Percentiles rank a stretch among this genome's conserved stretches.
These are phyloP conservation scores for Psittacara wagleri DNA, from an alignment of 2,113 vertebrate genomes.

Conservation along the genomic window DNA sequence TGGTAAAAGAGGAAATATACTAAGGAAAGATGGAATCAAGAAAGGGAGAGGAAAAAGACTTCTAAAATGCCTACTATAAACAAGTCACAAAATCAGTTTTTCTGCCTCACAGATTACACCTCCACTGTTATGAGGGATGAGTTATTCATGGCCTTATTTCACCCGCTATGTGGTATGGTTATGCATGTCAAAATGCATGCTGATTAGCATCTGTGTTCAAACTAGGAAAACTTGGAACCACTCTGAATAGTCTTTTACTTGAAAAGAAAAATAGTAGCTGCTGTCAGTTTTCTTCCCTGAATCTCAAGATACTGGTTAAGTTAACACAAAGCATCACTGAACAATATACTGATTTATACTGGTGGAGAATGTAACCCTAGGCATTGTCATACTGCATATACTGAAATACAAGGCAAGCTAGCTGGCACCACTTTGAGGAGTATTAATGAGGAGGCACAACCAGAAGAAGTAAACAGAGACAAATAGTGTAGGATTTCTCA, in stretches of 20 bases:
- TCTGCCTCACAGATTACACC: neutral
- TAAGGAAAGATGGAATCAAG: neutral
- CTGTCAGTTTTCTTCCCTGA: neutral
- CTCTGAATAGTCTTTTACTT: neutral
- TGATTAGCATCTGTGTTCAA: neutral
- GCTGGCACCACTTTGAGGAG: neutral
- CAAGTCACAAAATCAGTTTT: neutral
- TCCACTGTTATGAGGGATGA: neutral
- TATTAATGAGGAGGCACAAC: neutral
- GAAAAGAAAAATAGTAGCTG: neutral
- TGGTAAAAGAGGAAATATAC: neutral
- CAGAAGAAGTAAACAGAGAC: neutral
- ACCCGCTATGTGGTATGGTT: neutral
- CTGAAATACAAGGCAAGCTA: neutral
- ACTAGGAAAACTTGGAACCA: neutral
- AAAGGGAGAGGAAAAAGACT: neutral
- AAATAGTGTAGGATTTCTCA: conserved; percentile 4
- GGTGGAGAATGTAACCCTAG: neutral
- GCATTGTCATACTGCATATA: neutral
- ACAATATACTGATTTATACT: neutral
- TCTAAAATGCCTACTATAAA: neutral
- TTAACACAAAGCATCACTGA: neutral
- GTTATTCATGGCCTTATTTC: neutral
- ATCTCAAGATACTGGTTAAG: neutral
- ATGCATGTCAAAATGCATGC: neutral